Evolutionary conservation across 1,140 invertebrate genomes (phyloP), one percentile per base, ranked within the genome.

Genomic region (Panulirus ornatus): DNA sequence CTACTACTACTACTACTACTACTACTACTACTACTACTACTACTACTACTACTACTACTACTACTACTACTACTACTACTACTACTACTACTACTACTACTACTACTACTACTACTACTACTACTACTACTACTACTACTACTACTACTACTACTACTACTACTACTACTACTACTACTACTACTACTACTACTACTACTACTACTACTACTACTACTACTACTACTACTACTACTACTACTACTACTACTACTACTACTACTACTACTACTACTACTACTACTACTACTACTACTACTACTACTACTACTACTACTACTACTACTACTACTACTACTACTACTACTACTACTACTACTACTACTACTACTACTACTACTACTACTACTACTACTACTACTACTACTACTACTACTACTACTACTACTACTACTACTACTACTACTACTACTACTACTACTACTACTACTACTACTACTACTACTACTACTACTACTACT

Each of bases 191-290:
- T 58, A 22, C 51, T 58, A 58, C 51, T 22, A 58, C 51, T 58
- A 58, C 51, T 11, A 70, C 51, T 58, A 58, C 51, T 11, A 70
- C 51, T 58, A 58, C 51, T 58, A 22, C 51, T 58, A 58, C 51
- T 22, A 58, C 51, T 58, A 58, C 51, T 11, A 70, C 51, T 58
- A 58, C 51, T 58, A 22, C 51, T 58, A 58, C 51, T 58, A 58
- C 51, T 58, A 58, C 51, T 58, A 58, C 51, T 58, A 58, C 51
- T 58, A 58, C 51, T 58, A 58, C 51, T 58, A 58, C 51, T 58
- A 58, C 51, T 58, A 58, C 51, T 58, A 58, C 51, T 58, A 58
- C 51, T 58, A 22, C 51, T 58, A 58, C 51, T 22, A 58, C 51
- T 58, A 58, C 51, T 11, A 70, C 22, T 58, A 22, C 51, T 58